Percentiles rank a stretch among this genome's conserved stretches.
Conservation (phyloP, 2,797 vertebrate species). For the Sebastes matsubarae region DNA sequence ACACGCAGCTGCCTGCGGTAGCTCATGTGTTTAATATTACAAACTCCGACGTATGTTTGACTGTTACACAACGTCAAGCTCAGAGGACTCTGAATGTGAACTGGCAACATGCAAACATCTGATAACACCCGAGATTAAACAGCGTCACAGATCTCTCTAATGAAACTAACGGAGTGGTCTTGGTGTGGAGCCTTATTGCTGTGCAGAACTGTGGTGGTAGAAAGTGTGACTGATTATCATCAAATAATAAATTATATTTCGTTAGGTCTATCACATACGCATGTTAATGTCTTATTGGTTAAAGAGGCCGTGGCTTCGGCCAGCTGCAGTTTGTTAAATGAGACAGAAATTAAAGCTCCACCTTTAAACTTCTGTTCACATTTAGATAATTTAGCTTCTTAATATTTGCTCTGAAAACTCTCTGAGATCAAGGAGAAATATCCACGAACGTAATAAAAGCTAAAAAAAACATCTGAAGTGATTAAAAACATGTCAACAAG, state of each 20-base stretch:
- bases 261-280: rapidly evolving
- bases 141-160: neutral
- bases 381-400: neutral
- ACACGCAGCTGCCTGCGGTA: neutral
- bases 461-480: neutral
- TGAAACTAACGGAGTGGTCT: neutral
- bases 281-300: neutral
- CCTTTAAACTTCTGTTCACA: neutral
- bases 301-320: neutral
- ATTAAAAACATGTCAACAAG: neutral
- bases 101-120: neutral
- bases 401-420: neutral
- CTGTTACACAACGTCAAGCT: neutral
- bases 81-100: neutral
- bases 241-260: too few relatives aligned
- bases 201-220: neutral
- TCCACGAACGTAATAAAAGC: too few relatives aligned
- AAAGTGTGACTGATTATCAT: too few relatives aligned
- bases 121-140: neutral
- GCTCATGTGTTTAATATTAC: neutral
- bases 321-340: neutral
- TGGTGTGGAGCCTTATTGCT: neutral
- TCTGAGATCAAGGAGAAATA: too few relatives aligned
- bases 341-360: neutral
- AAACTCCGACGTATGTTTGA: neutral